Percentiles rank a stretch among this genome's conserved stretches.
Evolutionary conservation across 2,113 vertebrate genomes (phyloP).

Genomic region (Isurus oxyrinchus): DNA sequence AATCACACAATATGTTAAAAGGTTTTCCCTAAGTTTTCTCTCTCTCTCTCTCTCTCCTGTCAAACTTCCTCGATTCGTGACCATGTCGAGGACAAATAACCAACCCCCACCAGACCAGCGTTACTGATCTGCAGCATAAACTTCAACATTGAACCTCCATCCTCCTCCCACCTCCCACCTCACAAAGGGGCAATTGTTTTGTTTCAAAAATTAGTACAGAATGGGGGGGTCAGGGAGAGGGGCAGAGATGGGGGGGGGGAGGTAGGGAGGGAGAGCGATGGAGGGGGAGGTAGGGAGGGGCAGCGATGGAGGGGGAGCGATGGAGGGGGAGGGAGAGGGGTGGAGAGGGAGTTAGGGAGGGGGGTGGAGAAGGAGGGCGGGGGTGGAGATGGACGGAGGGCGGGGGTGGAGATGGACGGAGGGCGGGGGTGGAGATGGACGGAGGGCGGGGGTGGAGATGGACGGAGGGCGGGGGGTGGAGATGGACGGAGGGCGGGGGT

Average conservation of each 20-base stretch:
- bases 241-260: slow-evolving; percentile 34
- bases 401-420: not conserved
- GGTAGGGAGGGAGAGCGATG: not conserved
- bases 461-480: not conserved
- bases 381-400: not conserved
- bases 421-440: not conserved
- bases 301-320: too few species aligned
- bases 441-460: not conserved
- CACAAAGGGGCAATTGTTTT: too few species aligned
- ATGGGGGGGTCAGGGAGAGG: not conserved
- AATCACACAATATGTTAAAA: not conserved
- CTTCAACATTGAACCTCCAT: too few species aligned
- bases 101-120: too few species aligned
- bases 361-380: not conserved
- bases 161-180: too few species aligned
- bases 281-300: too few species aligned
- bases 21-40: not conserved
- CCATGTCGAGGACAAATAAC: not conserved
- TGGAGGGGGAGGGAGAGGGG: not conserved
- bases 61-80: not conserved
- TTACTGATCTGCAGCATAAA: not conserved
- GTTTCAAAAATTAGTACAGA: too few species aligned
- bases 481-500: slow-evolving; percentile 40
- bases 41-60: not conserved
- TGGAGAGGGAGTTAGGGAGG: not conserved